These are phyloP conservation scores for Ostrea denselamellosa DNA, from an alignment of 1,140 invertebrate species.

Conservation along the genomic window DNA sequence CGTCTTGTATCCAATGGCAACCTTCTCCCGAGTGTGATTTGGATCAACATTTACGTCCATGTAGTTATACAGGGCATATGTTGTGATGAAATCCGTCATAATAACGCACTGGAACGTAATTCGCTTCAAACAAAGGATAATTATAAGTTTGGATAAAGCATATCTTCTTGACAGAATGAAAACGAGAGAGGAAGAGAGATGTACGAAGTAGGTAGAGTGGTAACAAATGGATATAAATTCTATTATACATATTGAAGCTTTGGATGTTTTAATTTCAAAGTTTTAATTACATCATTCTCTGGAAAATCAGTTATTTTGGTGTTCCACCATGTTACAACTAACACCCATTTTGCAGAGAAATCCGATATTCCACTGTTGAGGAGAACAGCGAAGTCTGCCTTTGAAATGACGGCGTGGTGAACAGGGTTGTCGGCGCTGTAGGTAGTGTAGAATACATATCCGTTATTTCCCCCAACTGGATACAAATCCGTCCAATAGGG, in stretches of 20 bases:
- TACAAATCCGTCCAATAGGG: neutral
- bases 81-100: conserved; percentile 7
- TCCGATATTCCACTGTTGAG: neutral
- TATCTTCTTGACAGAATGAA: too few species aligned
- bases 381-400: neutral
- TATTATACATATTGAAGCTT: too few species aligned
- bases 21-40: neutral
- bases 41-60: neutral
- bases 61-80: neutral
- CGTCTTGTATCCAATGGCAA: neutral
- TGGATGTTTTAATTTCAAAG: too few species aligned
- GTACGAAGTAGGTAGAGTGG: too few species aligned
- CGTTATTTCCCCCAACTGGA: neutral
- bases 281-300: neutral
- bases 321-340: neutral
- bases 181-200: too few species aligned
- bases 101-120: neutral
- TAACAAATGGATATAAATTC: too few species aligned
- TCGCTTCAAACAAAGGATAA: neutral
- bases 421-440: neutral
- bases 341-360: conserved; percentile 7
- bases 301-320: neutral
- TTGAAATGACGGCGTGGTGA: neutral
- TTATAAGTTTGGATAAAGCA: too few species aligned
- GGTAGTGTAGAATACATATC: neutral